Conservation (phyloP, 2,888 invertebrate species). For the Lithophane semibrunnea region DNA sequence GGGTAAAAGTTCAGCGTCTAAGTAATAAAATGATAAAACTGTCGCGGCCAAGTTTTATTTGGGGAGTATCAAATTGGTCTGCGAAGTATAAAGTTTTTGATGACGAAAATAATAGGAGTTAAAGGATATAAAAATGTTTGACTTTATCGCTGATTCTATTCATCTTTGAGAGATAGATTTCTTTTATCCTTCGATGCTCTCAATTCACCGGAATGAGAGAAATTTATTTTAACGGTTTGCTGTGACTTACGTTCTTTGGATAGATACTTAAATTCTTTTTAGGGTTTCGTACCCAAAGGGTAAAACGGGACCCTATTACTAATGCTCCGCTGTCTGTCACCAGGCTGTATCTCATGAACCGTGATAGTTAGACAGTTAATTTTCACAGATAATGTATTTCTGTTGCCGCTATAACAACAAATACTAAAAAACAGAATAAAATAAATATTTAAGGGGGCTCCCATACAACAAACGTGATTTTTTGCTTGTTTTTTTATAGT, state of each 20-base stretch:
- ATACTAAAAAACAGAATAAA: no score
- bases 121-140: slow-evolving; percentile 50
- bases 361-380: no score
- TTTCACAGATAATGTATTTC: no score
- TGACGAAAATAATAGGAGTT: slow-evolving; percentile 44
- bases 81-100: slow-evolving; percentile 55
- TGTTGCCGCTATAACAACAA: no score
- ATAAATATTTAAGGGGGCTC: no score
- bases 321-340: no score
- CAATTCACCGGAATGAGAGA: not conserved
- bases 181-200: not conserved
- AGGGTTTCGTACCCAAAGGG: no score
- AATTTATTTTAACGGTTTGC: not conserved
- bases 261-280: not conserved
- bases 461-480: no score
- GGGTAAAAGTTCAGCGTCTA: slow-evolving; percentile 47
- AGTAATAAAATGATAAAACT: slow-evolving; percentile 66
- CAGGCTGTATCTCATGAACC: no score
- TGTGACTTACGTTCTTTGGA: not conserved
- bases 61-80: slow-evolving; percentile 50
- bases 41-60: slow-evolving; percentile 56
- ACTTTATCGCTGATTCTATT: slow-evolving; percentile 41
- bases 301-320: no score
- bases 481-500: no score
- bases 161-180: slow-evolving; percentile 12